These are phyloP conservation scores for Porites evermanni DNA, from an alignment of 92 coral and sea anemone genomes.

Conservation along the genomic window DNA sequence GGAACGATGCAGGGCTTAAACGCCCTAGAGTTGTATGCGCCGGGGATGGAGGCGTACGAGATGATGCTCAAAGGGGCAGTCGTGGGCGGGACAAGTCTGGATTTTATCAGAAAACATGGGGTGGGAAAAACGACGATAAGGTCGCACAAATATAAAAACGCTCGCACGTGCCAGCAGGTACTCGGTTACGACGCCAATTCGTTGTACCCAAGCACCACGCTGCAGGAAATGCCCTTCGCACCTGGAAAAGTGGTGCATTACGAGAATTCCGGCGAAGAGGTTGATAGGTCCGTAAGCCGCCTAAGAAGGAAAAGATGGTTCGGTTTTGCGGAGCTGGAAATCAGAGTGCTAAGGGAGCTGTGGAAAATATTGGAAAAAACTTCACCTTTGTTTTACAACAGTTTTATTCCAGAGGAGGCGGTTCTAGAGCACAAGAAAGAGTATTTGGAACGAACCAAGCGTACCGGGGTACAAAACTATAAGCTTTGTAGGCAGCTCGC, in stretches of 20 bases:
- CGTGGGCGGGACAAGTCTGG: neutral
- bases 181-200: neutral
- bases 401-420: neutral
- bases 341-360: neutral
- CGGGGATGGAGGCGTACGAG: neutral
- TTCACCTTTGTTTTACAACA: constrained; percentile 31
- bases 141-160: neutral
- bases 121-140: neutral
- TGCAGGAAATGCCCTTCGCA: too few relatives aligned
- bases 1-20: neutral
- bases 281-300: neutral
- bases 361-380: constrained; percentile 11
- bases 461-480: neutral
- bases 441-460: constrained; percentile 9
- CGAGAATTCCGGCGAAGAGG: neutral
- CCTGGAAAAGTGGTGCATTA: neutral
- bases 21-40: neutral
- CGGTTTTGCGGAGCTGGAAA: constrained; percentile 34
- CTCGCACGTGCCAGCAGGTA: too few relatives aligned
- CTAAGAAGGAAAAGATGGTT: neutral
- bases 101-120: neutral
- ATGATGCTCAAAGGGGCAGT: neutral
- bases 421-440: constrained; percentile 15
- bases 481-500: neutral
- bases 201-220: neutral